A percentile compares a stretch with the other conserved stretches of the same genome.
phyloP scores from a whole-genome alignment of 1,140 invertebrate genomes.

The Cardiocondyla obscurior region DNA sequence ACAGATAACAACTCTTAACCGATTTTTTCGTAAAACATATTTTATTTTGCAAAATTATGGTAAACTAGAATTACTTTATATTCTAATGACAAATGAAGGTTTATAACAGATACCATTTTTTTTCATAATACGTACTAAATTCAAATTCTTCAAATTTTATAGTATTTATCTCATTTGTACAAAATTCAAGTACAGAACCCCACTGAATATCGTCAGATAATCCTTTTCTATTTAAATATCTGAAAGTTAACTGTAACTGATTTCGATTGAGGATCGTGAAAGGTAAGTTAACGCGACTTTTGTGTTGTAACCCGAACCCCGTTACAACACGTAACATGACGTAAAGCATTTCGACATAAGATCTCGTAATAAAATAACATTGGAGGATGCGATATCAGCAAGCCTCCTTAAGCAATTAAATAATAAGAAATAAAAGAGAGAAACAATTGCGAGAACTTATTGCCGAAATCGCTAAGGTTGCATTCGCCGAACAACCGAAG shows the following conservation, averaged over 20 bases:
- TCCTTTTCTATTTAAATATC: not conserved
- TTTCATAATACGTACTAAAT: not conserved
- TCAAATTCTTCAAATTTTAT: not conserved
- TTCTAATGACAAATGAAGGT: constrained; percentile 1
- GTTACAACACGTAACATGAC: too few relatives aligned
- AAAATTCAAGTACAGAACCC: too few relatives aligned
- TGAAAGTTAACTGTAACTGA: not conserved
- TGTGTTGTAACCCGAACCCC: too few relatives aligned
- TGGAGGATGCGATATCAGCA: too few relatives aligned
- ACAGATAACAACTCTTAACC: not conserved
- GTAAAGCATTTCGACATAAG: too few relatives aligned
- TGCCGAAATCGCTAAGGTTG: too few relatives aligned
- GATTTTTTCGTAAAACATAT: not conserved
- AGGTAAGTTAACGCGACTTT: not conserved
- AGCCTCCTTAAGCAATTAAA: too few relatives aligned
- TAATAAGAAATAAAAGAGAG: too few relatives aligned
- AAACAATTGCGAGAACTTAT: too few relatives aligned
- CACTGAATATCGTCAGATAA: not conserved
- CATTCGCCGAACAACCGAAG: too few relatives aligned
- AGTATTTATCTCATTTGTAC: too few relatives aligned
- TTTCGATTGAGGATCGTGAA: not conserved
- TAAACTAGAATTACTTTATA: not conserved
- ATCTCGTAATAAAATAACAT: too few relatives aligned
- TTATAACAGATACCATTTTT: constrained; percentile 18
- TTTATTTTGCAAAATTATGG: constrained; percentile 5